Evolutionary conservation across 2,797 vertebrate genomes (phyloP).

Genomic region (Chiroxiphia lanceolata): DNA sequence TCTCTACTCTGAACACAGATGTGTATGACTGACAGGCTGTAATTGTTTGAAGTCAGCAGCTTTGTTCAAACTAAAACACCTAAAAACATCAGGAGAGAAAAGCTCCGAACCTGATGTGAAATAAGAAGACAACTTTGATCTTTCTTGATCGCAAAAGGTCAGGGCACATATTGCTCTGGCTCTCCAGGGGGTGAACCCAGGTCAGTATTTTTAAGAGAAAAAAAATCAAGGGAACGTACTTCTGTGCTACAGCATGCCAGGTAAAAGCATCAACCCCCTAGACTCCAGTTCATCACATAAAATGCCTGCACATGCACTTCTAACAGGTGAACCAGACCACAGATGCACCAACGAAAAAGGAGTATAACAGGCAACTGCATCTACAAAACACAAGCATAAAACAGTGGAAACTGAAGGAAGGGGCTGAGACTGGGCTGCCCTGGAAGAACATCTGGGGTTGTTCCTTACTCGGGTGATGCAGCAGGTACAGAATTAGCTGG

Average conservation of each 20-base stretch:
- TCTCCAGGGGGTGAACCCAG: background rate
- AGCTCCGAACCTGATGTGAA: background rate
- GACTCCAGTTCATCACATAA: background rate
- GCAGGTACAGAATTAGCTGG: background rate
- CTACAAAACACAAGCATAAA: background rate
- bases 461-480: background rate
- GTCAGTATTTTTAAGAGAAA: background rate
- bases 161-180: background rate
- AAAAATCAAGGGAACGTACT: background rate
- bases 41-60: constrained; percentile 30
- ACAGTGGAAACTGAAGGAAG: background rate
- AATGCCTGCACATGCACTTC: background rate
- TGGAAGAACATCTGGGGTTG: constrained; percentile 14
- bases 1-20: background rate
- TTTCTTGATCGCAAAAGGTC: background rate
- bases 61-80: constrained; percentile 24
- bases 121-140: background rate
- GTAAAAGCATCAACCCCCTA: background rate
- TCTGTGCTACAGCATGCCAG: background rate
- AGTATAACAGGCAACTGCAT: background rate
- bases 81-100: constrained; percentile 4
- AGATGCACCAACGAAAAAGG: background rate
- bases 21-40: constrained; percentile 15
- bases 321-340: background rate
- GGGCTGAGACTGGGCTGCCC: background rate